Percentiles rank a stretch among this genome's conserved stretches.
Evolutionary conservation across 2,888 invertebrate genomes (phyloP).

Genomic region (Zaprionus lineosus): DNA sequence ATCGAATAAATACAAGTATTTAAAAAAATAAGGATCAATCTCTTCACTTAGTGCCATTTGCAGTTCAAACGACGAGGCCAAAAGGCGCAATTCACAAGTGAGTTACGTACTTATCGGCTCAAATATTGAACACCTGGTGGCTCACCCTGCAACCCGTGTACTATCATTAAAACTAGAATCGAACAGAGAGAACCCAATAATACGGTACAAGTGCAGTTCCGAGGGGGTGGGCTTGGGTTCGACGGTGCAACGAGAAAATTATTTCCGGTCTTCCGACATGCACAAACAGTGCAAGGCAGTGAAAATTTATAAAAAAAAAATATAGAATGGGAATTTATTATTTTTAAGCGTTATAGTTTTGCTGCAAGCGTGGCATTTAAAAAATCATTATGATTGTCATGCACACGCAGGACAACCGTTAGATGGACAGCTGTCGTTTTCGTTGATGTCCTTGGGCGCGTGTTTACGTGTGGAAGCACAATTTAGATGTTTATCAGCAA

Average conservation of each 20-base stretch:
- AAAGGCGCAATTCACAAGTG: conserved; percentile 56
- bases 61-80: conserved; percentile 60
- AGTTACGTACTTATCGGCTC: conserved; percentile 72
- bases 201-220: conserved; percentile 59
- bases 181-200: conserved; percentile 45
- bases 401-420: conserved; percentile 27
- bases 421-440: conserved; percentile 58
- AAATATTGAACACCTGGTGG: conserved; percentile 81
- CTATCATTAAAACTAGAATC: conserved; percentile 60
- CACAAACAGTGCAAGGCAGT: conserved; percentile 42
- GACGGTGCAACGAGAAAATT: conserved; percentile 70
- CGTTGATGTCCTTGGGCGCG: conserved; percentile 30
- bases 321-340: conserved; percentile 51
- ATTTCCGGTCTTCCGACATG: conserved; percentile 78
- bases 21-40: conserved; percentile 30
- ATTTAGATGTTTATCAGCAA: conserved; percentile 74
- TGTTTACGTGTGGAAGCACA: conserved; percentile 54
- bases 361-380: conserved; percentile 63
- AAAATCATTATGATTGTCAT: conserved; percentile 70
- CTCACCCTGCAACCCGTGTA: conserved; percentile 62
- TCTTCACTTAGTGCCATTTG: conserved; percentile 23
- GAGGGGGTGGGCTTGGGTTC: conserved; percentile 51
- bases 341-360: conserved; percentile 64
- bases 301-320: conserved; percentile 29
- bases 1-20: conserved; percentile 55